Conservation (phyloP, 2,113 vertebrate species). For the Toxotes chatareus region DNA sequence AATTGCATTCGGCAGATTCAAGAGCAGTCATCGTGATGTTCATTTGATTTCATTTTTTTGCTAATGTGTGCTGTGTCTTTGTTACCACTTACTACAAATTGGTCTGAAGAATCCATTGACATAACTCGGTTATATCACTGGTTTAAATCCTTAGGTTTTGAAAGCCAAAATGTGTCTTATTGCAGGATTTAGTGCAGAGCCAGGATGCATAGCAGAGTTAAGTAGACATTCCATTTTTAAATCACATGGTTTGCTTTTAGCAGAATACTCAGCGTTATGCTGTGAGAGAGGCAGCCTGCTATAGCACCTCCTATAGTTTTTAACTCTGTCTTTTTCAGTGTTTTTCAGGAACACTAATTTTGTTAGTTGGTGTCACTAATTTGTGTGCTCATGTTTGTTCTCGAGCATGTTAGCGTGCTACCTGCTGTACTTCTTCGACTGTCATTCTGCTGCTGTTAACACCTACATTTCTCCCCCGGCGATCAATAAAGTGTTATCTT, state of each 20-base stretch:
- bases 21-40: slow-evolving; percentile 10
- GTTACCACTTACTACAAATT: slow-evolving; percentile 25
- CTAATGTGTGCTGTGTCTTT: slow-evolving; percentile 18
- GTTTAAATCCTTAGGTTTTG: neutral
- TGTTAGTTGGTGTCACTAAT: too few species aligned
- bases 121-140: neutral
- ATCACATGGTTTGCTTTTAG: neutral
- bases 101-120: slow-evolving; percentile 40
- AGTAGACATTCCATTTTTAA: slow-evolving; percentile 24
- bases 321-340: too few species aligned
- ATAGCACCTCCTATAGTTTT: too few species aligned
- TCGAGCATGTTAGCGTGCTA: too few species aligned
- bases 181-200: neutral
- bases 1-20: slow-evolving; percentile 31
- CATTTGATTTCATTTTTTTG: slow-evolving; percentile 26
- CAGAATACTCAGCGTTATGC: neutral
- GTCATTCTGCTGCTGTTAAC: too few species aligned
- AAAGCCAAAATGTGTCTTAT: slow-evolving; percentile 5
- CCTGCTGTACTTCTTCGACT: too few species aligned
- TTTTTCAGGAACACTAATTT: too few species aligned
- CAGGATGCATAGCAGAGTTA: slow-evolving; percentile 13
- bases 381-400: too few species aligned
- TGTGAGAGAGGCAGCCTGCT: too few species aligned
- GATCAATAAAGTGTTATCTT: too few species aligned
- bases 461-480: too few species aligned